Percentiles rank a stretch among this genome's conserved stretches.
Conservation (phyloP, 2,797 vertebrate species). For the Cuniculus paca region DNA sequence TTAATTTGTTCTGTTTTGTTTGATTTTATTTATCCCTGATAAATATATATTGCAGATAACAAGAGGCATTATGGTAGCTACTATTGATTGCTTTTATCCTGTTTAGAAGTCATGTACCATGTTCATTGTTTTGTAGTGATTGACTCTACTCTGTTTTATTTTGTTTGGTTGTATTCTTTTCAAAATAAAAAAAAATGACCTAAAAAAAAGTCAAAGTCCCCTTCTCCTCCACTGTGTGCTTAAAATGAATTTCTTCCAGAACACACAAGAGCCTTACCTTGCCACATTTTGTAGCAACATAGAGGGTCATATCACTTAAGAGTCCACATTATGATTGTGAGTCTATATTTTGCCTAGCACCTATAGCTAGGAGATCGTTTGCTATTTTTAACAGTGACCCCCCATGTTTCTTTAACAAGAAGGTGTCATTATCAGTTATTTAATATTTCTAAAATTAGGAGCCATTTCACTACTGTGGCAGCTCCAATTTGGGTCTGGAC, state of each 20-base stretch:
- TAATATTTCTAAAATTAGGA: slow-evolving; percentile 84
- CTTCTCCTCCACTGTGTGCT: slow-evolving; percentile 2
- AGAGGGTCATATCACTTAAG: neutral
- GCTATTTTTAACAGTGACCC: slow-evolving; percentile 78
- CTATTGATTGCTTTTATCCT: too few relatives aligned
- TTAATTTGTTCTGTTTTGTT: too few relatives aligned
- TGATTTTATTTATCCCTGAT: too few relatives aligned
- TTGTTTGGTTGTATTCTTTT: too few relatives aligned
- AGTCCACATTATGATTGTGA: slow-evolving; percentile 49
- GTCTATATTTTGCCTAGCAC: slow-evolving; percentile 62
- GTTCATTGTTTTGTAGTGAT: too few relatives aligned
- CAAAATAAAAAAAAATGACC: too few relatives aligned
- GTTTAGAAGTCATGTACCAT: too few relatives aligned
- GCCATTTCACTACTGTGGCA: slow-evolving; percentile 62
- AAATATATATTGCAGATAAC: too few relatives aligned
- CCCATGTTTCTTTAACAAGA: slow-evolving; percentile 76
- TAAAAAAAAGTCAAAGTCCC: too few relatives aligned
- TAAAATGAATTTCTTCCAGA: slow-evolving; percentile 40
- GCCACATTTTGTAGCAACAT: slow-evolving; percentile 39
- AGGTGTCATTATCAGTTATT: slow-evolving; percentile 78
- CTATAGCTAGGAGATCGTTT: slow-evolving; percentile 51
- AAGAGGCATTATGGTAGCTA: too few relatives aligned
- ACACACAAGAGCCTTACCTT: neutral
- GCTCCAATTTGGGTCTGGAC: slow-evolving; percentile 44
- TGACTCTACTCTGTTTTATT: too few relatives aligned